These are phyloP conservation scores for Probosciger aterrimus DNA, from an alignment of 2,113 vertebrate species.

Conservation along the genomic window DNA sequence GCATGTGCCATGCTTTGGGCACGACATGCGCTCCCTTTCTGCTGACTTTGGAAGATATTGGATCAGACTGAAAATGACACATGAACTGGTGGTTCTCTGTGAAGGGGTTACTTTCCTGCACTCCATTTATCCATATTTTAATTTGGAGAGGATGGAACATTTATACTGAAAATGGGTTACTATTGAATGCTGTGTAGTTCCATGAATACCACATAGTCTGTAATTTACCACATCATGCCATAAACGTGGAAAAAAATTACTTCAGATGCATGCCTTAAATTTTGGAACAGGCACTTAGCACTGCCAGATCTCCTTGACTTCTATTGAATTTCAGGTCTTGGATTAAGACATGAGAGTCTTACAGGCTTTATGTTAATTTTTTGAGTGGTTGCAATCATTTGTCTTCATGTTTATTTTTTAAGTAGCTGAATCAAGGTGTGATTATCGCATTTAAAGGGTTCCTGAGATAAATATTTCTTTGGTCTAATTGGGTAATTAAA, in stretches of 20 bases:
- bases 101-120: neutral
- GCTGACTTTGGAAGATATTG: neutral
- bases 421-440: neutral
- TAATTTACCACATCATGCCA: neutral
- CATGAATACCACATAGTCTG: fast-evolving
- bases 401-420: neutral
- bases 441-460: neutral
- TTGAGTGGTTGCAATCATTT: neutral
- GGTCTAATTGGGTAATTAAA: neutral
- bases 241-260: neutral
- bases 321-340: neutral
- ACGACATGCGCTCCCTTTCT: neutral
- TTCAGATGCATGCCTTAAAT: neutral
- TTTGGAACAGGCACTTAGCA: neutral
- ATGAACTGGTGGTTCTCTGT: neutral
- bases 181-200: neutral
- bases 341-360: neutral
- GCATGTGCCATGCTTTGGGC: fast-evolving
- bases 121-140: neutral
- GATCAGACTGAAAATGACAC: neutral
- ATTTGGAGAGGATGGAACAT: neutral
- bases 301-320: neutral
- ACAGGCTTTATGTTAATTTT: neutral
- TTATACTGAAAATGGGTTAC: neutral
- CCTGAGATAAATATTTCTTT: neutral